Percentiles rank a stretch among this genome's conserved stretches.
phyloP scores from a whole-genome alignment of 2,797 vertebrate genomes.

The Chromis chromis region DNA sequence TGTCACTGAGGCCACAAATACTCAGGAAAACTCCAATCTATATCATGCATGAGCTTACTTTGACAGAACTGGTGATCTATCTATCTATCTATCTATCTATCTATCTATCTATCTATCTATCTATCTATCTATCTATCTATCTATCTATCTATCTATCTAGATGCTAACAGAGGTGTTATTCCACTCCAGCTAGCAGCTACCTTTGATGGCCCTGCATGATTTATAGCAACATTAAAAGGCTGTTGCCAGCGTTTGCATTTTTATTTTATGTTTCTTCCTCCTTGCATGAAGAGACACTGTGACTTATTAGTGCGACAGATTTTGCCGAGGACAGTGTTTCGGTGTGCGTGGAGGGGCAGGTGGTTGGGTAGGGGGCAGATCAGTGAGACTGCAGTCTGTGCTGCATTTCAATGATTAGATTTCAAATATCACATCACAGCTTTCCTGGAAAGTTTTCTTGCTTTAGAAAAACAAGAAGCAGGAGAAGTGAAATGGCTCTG shows the following conservation, averaged over 20 bases:
- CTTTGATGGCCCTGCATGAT: constrained; percentile 73
- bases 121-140: constrained; percentile 20
- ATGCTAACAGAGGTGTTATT: constrained; percentile 51
- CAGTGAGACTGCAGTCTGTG: constrained; percentile 52
- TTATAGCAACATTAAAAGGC: constrained; percentile 79
- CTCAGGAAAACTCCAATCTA: constrained; percentile 33
- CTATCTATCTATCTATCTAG: constrained; percentile 12
- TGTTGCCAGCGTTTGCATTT: constrained; percentile 73
- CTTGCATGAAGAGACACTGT: constrained; percentile 66
- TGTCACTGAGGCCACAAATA: constrained; percentile 32
- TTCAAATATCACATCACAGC: constrained; percentile 34
- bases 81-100: too few species aligned
- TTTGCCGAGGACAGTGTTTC: constrained; percentile 61
- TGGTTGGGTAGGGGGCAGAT: constrained; percentile 30
- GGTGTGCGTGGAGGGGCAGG: constrained; percentile 29
- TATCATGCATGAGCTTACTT: background rate
- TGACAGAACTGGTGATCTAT: background rate
- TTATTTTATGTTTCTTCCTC: constrained; percentile 77
- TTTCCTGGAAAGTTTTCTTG: constrained; percentile 32
- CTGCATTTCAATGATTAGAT: constrained; percentile 60
- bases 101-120: background rate
- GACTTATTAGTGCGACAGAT: constrained; percentile 71
- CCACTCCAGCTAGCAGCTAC: constrained; percentile 51
- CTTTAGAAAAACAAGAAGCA: background rate
- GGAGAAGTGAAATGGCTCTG: background rate